Conservation (phyloP, 1,140 invertebrate species). For the Drosophila rhopaloa region DNA sequence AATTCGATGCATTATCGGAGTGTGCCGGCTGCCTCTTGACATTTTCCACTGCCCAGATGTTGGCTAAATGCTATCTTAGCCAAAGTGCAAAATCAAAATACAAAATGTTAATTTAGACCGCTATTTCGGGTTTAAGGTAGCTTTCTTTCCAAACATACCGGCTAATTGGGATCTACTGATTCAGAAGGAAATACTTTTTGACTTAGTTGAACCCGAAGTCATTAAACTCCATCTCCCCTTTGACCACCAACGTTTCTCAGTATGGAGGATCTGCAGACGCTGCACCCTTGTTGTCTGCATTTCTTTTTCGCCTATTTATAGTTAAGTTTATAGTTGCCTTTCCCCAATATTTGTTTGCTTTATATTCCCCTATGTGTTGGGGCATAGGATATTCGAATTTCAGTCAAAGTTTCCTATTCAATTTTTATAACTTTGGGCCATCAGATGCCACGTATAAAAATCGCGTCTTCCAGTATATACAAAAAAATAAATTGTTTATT, state of each 20-base stretch:
- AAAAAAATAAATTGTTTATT: neutral
- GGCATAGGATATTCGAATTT: neutral
- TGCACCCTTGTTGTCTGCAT: slow-evolving; percentile 26
- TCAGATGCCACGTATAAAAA: neutral
- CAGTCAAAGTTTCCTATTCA: neutral
- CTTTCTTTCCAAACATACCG: no score
- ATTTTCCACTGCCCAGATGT: slow-evolving; percentile 55
- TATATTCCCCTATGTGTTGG: slow-evolving; percentile 9
- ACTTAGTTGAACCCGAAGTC: slow-evolving; percentile 32
- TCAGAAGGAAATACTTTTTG: no score
- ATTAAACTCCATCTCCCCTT: slow-evolving; percentile 30
- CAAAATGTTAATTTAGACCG: neutral
- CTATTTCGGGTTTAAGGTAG: neutral
- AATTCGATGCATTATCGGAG: slow-evolving; percentile 3
- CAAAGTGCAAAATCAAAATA: neutral
- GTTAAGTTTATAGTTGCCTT: slow-evolving; percentile 12
- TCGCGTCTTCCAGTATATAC: neutral
- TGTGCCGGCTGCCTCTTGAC: slow-evolving; percentile 24
- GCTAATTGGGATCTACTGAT: no score
- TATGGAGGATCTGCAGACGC: slow-evolving; percentile 4
- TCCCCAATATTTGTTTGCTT: slow-evolving; percentile 23
- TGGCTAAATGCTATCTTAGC: slow-evolving; percentile 18
- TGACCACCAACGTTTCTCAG: slow-evolving; percentile 14
- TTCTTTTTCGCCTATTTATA: slow-evolving; percentile 63
- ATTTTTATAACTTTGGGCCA: neutral